Percentiles rank a stretch among this genome's conserved stretches.
phyloP scores from a whole-genome alignment of 2,797 vertebrate genomes.

The Gambusia yucatana region DNA sequence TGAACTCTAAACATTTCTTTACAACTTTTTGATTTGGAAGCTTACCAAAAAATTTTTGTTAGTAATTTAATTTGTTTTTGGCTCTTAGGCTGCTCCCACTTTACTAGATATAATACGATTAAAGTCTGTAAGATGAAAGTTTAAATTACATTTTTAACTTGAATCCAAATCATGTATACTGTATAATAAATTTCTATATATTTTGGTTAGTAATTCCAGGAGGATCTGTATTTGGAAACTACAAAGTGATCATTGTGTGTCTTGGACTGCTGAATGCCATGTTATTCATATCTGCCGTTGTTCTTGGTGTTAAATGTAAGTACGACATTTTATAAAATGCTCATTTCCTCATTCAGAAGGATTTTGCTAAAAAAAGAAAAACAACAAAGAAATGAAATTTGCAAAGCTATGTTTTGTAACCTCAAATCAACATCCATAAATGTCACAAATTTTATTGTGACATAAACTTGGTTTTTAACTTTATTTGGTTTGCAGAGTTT shows the following conservation, averaged over 20 bases:
- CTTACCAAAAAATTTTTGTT: background rate
- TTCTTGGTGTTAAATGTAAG: slow-evolving; percentile 59
- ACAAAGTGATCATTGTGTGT: slow-evolving; percentile 26
- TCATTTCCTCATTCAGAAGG: slow-evolving; percentile 8
- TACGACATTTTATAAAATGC: slow-evolving; percentile 5
- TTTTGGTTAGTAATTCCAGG: slow-evolving; percentile 16
- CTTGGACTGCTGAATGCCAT: slow-evolving; percentile 50
- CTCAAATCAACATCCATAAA: background rate
- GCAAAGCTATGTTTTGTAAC: background rate
- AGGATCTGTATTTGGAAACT: slow-evolving; percentile 6
- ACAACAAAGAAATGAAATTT: background rate
- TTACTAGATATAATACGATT: background rate
- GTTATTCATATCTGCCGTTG: slow-evolving; percentile 48
- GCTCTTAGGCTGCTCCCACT: background rate
- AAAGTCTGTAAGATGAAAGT: background rate
- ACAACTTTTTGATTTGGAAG: background rate
- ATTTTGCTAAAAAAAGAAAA: background rate
- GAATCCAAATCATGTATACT: background rate
- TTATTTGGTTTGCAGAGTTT: background rate
- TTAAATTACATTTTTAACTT: background rate
- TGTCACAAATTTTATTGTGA: background rate
- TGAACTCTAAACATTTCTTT: too few species aligned
- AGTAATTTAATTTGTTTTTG: background rate
- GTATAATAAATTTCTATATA: background rate
- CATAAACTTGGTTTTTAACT: background rate